Evolutionary conservation across 2,113 vertebrate genomes (phyloP).

Genomic region (Trachemys scripta): DNA sequence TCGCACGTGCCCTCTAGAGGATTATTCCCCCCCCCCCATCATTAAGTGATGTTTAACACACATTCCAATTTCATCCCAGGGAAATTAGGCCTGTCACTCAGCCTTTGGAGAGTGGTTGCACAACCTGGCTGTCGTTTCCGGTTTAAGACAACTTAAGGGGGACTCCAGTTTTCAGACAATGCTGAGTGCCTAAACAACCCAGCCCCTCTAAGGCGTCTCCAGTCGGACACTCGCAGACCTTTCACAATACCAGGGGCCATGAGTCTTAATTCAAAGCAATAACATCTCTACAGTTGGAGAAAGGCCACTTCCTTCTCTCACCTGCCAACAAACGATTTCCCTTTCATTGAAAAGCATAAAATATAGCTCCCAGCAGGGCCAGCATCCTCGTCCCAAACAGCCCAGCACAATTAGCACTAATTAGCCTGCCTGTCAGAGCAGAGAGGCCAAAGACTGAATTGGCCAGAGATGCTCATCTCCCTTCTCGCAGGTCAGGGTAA

Average conservation of each 20-base stretch:
- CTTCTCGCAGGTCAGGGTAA: neutral
- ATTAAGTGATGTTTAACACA: neutral
- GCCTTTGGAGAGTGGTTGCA: neutral
- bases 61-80: neutral
- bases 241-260: neutral
- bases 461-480: rapidly evolving
- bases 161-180: neutral
- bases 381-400: neutral
- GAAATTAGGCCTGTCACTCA: neutral
- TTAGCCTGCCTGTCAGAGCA: neutral
- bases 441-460: neutral
- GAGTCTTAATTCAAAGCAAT: neutral
- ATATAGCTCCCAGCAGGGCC: neutral
- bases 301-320: rapidly evolving
- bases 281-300: neutral
- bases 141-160: neutral
- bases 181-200: neutral
- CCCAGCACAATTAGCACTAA: rapidly evolving
- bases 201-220: neutral
- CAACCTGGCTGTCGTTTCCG: neutral
- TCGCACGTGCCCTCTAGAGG: neutral
- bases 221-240: neutral
- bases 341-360: neutral
- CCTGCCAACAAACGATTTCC: neutral
- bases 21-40: rapidly evolving